Evolutionary conservation across 2,888 invertebrate species (phyloP), one percentile per base, ranked within the genome.

Genomic region (Noctua comes): DNA sequence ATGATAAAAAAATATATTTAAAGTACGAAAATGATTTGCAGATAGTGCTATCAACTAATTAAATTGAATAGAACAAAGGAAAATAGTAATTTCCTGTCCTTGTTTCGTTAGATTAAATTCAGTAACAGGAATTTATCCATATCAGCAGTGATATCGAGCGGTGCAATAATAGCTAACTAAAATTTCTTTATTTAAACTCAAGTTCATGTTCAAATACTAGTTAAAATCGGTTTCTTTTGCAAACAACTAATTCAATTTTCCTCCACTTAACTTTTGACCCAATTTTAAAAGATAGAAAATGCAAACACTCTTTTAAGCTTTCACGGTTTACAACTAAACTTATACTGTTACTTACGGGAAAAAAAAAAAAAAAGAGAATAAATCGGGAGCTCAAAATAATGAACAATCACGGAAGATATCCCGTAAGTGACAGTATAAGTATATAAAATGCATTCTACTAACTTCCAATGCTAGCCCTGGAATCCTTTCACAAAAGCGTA

Each of bases 81-180:
- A 65, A 46, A 51, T 48, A 0, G 21, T 43, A 4, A 40, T 72
- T 21, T 65, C 46, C 24, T 31, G n/a, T 24, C 18, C 24, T 16
- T 40, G n/a, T 27, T 54, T 46, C 36, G n/a, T 27, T 18, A 27
- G 73, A 81, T 81, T 57, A 57, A 71, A 40, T 80, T 72, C 40
- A 54, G 40, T 43, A 2, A 43, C 24, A 40, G 40, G 6, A 27
- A 48, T 71, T 11, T 57, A 46, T 69, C 36, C 36, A 24, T 65
- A 75, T 82, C 75, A 48, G 18, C 40, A 54, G 43, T 31, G 5
- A 31, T 82, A 82, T 82, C 64, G 75, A 75, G 65, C 54, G 18
- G 6, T n/a, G n/a, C n/a, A 21, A 11, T 36, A n/a, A 8, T 18
- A 46, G 11, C 74, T 46, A 71, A 51, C 51, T 18, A 31, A 40